phyloP scores from a whole-genome alignment of 2,797 vertebrate species.

The Sebastes miniatus region DNA sequence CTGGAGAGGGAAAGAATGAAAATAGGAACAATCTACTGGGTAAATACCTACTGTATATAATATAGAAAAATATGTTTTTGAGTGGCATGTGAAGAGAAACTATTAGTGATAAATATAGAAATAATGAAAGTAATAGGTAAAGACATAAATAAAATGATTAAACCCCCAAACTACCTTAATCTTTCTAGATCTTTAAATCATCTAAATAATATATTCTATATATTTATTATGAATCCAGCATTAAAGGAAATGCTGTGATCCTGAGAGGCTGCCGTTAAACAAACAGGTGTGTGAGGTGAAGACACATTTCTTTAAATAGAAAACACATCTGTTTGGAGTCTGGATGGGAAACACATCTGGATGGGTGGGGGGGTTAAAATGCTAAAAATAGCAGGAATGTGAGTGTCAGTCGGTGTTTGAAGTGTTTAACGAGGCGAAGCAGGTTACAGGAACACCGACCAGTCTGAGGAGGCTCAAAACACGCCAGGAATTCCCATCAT shows the following conservation, averaged over 20 bases:
- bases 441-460: neutral
- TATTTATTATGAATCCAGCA: too few relatives aligned
- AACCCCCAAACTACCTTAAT: too few relatives aligned
- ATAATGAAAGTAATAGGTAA: too few relatives aligned
- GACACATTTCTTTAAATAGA: conserved; percentile 39
- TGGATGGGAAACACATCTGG: conserved; percentile 2
- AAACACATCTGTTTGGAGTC: neutral
- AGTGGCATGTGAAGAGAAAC: too few relatives aligned
- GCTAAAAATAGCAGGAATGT: conserved; percentile 21
- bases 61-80: too few relatives aligned
- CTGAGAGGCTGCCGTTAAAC: neutral
- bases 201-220: neutral
- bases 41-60: too few relatives aligned
- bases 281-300: conserved; percentile 39
- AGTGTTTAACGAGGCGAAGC: neutral
- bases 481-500: neutral
- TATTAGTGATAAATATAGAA: too few relatives aligned
- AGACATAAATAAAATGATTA: too few relatives aligned
- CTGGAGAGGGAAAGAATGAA: too few relatives aligned
- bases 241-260: neutral
- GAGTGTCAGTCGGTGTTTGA: neutral
- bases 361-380: neutral
- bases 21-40: too few relatives aligned
- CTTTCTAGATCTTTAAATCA: neutral
- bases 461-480: neutral